Conservation (phyloP, 2,797 vertebrate species). For the Hyperoplus immaculatus region DNA sequence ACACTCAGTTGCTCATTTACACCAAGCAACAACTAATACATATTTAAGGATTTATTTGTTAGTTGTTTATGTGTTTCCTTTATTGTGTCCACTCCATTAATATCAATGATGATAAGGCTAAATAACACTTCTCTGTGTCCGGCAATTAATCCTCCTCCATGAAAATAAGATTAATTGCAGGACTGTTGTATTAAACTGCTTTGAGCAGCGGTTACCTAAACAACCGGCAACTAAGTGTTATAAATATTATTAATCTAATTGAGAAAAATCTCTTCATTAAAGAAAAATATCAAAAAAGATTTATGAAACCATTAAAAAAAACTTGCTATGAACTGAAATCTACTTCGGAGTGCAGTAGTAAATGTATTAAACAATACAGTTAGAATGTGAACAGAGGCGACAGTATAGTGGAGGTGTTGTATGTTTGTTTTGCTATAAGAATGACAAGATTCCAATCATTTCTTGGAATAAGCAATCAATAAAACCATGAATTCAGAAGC, state of each 20-base stretch:
- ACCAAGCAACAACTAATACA: not conserved
- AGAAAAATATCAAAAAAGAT: too few species aligned
- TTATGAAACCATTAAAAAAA: too few species aligned
- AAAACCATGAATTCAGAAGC: constrained; percentile 11
- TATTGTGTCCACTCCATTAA: not conserved
- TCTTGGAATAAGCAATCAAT: constrained; percentile 31
- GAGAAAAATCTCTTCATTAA: not conserved
- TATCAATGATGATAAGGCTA: not conserved
- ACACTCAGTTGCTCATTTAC: not conserved
- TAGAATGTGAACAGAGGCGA: too few species aligned
- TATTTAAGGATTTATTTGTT: too few species aligned
- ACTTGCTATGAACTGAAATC: too few species aligned
- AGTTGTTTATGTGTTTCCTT: not conserved
- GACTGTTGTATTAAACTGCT: not conserved
- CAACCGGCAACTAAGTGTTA: not conserved
- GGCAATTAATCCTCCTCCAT: constrained; percentile 1
- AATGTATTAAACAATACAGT: not conserved
- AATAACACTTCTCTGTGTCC: not conserved
- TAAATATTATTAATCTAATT: not conserved
- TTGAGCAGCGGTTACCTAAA: not conserved
- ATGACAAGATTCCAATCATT: constrained; percentile 35
- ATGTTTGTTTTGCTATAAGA: constrained; percentile 1
- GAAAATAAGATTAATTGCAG: not conserved
- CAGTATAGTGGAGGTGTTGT: too few species aligned
- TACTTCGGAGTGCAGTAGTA: too few species aligned